Evolutionary conservation across 2,113 vertebrate genomes (phyloP), one percentile per base, ranked within the genome.

Genomic region (Sorex araneus): DNA sequence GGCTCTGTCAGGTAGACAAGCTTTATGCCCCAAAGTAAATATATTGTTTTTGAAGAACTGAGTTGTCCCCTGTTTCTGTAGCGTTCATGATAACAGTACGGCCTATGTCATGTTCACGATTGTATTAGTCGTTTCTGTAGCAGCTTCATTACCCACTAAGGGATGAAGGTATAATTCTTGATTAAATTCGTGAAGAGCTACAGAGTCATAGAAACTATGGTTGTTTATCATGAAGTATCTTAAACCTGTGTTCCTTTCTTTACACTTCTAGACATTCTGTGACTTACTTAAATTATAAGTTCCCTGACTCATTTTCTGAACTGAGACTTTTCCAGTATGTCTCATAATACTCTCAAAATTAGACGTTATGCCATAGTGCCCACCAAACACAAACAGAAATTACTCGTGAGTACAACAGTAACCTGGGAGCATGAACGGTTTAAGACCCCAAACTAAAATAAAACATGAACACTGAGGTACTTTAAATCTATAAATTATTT

Each of bases 151-250:
- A 12, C 5, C 6, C 8, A 76, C 2, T 54, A 67, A 77, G 19
- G 23, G 3, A 6, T 60, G 34, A 69, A 67, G 30, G 18, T 77
- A 60, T 73, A 47, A 57, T 28, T 71, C 27, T 71, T 67, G 3
- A 27, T 50, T 77, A 11, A 54, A 8, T 25, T 5, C 36, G 10
- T 69, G 8, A 81, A 23, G 6, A 81, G 23, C 36, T n/a, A 40
- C 3, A 3, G 0, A 43, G 0, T 32, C 83, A 23, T 21, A 19
- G 19, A 40, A 50, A 54, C 13, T 0, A 0, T 63, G 28, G 3
- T 15, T 83, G 5, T 64, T 57, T 67, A 50, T 8, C 1, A 21
- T 12, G 43, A 40, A 32, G 3, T 16, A n/a, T 67, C 85, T 77
- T 15, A 25, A 1, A 13, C 1, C 2, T 70, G 19, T 0, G 0